Percentiles rank a stretch among this genome's conserved stretches.
Conservation (phyloP, 1,140 invertebrate species). For the Nebria ingens region DNA sequence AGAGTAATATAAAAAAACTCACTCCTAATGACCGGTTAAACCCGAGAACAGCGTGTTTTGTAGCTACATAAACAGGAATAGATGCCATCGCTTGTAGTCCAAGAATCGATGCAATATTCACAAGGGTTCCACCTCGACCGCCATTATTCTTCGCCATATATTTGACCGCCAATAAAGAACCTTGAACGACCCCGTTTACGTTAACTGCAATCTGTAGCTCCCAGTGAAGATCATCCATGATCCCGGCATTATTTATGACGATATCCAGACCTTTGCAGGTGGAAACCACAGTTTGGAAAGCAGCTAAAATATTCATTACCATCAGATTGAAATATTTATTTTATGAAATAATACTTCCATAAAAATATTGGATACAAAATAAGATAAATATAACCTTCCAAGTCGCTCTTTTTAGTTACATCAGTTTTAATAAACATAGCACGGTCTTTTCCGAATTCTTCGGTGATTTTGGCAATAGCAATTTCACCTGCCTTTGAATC, state of each 20-base stretch:
- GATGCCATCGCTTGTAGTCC: slow-evolving; percentile 30
- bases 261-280: slow-evolving; percentile 36
- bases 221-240: slow-evolving; percentile 40
- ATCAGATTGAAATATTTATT: too few species aligned
- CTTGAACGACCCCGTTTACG: slow-evolving; percentile 32
- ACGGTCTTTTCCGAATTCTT: slow-evolving; percentile 21
- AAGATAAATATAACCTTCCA: slow-evolving; percentile 18
- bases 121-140: slow-evolving; percentile 28
- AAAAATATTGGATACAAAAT: background rate
- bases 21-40: slow-evolving; percentile 34
- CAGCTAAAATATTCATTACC: slow-evolving; percentile 34
- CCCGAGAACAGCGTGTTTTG: slow-evolving; percentile 38
- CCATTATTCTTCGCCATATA: slow-evolving; percentile 32
- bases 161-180: slow-evolving; percentile 29
- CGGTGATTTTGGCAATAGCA: slow-evolving; percentile 18
- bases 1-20: too few species aligned
- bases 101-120: slow-evolving; percentile 30
- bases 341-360: too few species aligned
- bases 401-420: slow-evolving; percentile 21
- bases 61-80: slow-evolving; percentile 33
- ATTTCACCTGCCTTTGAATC: slow-evolving; percentile 18
- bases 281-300: slow-evolving; percentile 29
- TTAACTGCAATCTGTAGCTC: slow-evolving; percentile 38
- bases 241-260: slow-evolving; percentile 41
- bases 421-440: slow-evolving; percentile 24